These are phyloP conservation scores for Benthochromis sp. DNA, from an alignment of 2,113 vertebrate species.

Conservation along the genomic window DNA sequence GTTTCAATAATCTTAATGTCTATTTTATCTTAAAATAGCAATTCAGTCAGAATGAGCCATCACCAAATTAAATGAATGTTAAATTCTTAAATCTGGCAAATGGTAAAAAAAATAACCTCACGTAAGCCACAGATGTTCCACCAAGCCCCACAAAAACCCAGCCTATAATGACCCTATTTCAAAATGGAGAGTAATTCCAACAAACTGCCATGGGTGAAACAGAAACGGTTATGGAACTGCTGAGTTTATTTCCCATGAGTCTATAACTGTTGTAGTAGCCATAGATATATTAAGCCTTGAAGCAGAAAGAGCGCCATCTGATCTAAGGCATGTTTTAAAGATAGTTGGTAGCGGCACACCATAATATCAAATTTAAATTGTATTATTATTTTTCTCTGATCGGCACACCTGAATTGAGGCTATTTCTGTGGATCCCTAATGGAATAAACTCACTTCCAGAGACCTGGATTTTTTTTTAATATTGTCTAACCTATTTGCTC, in stretches of 20 bases:
- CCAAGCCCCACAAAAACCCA: not conserved
- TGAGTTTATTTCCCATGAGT: conserved; percentile 60
- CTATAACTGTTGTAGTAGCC: conserved; percentile 39
- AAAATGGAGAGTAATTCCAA: conserved; percentile 45
- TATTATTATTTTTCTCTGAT: conserved; percentile 26
- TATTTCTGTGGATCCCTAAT: conserved; percentile 3
- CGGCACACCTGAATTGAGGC: not conserved
- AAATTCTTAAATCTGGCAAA: not conserved
- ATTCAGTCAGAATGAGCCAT: not conserved
- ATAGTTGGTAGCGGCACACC: not conserved
- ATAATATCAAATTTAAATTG: conserved; percentile 33
- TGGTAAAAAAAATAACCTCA: not conserved
- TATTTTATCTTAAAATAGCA: not conserved
- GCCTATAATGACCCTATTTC: conserved; percentile 26
- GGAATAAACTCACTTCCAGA: not conserved
- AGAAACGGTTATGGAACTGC: conserved; percentile 29
- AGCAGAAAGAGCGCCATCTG: conserved; percentile 27
- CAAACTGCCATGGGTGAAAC: conserved; percentile 44
- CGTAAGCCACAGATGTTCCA: not conserved
- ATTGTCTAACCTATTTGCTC: not conserved
- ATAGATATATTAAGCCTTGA: conserved; percentile 44
- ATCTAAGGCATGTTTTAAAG: not conserved
- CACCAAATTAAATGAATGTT: not conserved
- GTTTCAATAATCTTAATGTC: not conserved
- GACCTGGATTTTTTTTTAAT: not conserved